A percentile compares a stretch with the other conserved stretches of the same genome.
These are phyloP conservation scores for Periparus ater DNA, from an alignment of 2,797 vertebrate species.

Conservation along the genomic window DNA sequence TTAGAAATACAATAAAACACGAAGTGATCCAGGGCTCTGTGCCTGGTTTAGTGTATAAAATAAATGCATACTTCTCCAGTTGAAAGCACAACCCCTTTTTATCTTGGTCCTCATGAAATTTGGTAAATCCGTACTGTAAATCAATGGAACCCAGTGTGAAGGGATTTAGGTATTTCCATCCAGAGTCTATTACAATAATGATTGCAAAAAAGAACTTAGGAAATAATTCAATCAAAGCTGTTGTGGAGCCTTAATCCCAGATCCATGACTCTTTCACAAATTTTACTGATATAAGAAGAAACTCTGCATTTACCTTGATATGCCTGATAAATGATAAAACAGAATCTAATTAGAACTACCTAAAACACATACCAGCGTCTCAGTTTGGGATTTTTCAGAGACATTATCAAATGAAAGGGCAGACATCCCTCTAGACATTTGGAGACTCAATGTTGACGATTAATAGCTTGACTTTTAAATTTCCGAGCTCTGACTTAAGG, in stretches of 20 bases:
- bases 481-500: neutral
- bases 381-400: constrained; percentile 40
- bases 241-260: constrained; percentile 8
- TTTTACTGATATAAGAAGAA: constrained; percentile 8
- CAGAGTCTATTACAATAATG: constrained; percentile 20
- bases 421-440: constrained; percentile 2
- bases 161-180: neutral
- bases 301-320: neutral
- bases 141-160: neutral
- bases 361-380: constrained; percentile 2
- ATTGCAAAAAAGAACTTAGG: neutral
- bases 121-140: constrained; percentile 11
- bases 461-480: constrained; percentile 44
- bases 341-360: constrained; percentile 36
- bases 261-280: neutral
- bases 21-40: neutral
- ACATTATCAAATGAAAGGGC: constrained; percentile 16
- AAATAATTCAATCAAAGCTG: constrained; percentile 29
- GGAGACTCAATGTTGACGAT: constrained; percentile 20
- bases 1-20: constrained; percentile 8
- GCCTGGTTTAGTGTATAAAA: neutral
- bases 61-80: neutral
- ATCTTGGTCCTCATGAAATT: neutral
- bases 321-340: constrained; percentile 25
- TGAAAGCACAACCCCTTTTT: constrained; percentile 11